Evolutionary conservation across 1,140 invertebrate genomes (phyloP), one percentile per base, ranked within the genome.

Genomic region (Lepidurus apus): DNA sequence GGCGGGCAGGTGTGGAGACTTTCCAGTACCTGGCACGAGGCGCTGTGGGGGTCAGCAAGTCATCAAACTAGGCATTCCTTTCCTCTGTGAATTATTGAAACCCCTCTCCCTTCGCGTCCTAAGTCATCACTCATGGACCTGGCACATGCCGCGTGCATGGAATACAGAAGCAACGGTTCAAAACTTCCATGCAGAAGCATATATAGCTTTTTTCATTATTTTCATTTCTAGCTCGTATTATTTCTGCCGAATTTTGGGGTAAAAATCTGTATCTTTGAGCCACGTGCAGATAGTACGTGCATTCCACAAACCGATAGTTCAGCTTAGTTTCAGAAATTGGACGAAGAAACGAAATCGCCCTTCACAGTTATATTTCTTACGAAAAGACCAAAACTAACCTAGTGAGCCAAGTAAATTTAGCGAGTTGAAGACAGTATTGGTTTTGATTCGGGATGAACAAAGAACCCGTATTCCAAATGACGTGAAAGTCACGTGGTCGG

Each of bases 21-120:
- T 65, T 17, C 53, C 53, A 65, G 53, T 65, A 65, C 53, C 53
- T 65, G 53, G 53, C 53, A 65, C 53, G 53, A 65, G 53, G 53
- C 53, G 21, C 17, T 65, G 53, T 34, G 53, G 53, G 53, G 53
- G 53, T 65, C 53, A 65, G 53, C 53, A 65, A 65, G 53, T 65
- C 53, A 65, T 65, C 53, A 65, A 65, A 65, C 53, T 65, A 13
- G 53, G 53, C 53, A 65, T 65, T 65, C 53, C 53, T 6, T 65
- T 65, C 53, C 53, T 13, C 13, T 4, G 53, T 65, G 53, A 65
- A 65, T 65, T 65, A 65, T 65, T 65, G 53, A 65, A 65, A 65
- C 21, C 53, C 53, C 53, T 65, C 53, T 65, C 53, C 53, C 53
- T 65, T 9, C 53, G 53, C 53, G 53, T 65, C 21, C 53, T 4